Evolutionary conservation across 2,888 invertebrate species (phyloP), one percentile per base, ranked within the genome.

Genomic region (Acanthosepion esculentum): DNA sequence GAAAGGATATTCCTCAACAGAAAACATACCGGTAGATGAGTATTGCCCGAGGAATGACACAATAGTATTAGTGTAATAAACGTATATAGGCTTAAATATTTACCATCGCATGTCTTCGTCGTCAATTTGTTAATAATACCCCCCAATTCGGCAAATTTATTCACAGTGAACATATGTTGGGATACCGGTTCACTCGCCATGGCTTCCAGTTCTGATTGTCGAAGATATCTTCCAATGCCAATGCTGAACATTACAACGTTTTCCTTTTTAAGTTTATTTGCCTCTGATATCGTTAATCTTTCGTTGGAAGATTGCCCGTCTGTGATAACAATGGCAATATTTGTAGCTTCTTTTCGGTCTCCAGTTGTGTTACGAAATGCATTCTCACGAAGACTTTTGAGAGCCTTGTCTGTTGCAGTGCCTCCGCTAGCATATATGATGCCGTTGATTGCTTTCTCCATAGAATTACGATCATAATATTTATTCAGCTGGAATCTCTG

Each of bases 311-410:
- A 96, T 94, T 96, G 95, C n/a, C 96, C 96, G 94, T 96, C 96
- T 0, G 96, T 96, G n/a, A 96, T 96, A 48, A 96, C 96, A 64
- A 96, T 96, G 41, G 96, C 96, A 33, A 96, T 95, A 50, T 96
- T 96, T 20, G 96, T 96, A 23, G 96, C 96, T 78, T 95, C 95
- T 33, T 96, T 95, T 94, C 96, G 95, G 96, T 96, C 94, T 7
- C 95, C 95, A 48, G 96, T 95, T 1, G 96, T 95, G 7, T 96
- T 94, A 6, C 95, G 95, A 95, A 96, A 96, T 15, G 18, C 12
- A 10, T 20, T 0, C 15, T 18, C 18, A 55, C 55, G 55, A 15
- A 55, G 55, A 18, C 20, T 55, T 55, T 55, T 15, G 10, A 55
- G 10, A 55, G 55, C 55, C 18, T 18, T 15, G 18, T 55, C 4